Conservation (phyloP, 2,113 vertebrate species). For the Sinocyclocheilus grahami region DNA sequence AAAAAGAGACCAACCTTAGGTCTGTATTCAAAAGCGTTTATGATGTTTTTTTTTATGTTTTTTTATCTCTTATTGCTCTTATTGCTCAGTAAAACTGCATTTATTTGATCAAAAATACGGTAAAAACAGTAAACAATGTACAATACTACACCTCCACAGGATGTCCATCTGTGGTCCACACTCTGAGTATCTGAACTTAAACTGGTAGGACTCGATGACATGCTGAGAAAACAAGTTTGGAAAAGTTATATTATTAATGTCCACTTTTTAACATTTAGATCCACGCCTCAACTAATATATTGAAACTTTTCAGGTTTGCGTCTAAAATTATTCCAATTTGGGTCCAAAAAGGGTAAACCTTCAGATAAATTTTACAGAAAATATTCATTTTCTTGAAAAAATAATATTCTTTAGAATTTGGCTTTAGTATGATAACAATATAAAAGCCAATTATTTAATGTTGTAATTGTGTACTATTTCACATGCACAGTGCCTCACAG, state of each 20-base stretch:
- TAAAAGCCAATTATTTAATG: neutral
- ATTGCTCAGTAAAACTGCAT: neutral
- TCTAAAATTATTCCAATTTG: neutral
- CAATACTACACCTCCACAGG: constrained; percentile 64
- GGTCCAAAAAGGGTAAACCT: neutral
- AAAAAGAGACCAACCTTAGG: too few species aligned
- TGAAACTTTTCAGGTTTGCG: neutral
- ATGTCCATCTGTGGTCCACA: constrained; percentile 80
- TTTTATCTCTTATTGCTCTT: neutral
- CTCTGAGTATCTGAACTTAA: constrained; percentile 90
- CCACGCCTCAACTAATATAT: neutral
- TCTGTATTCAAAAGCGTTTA: too few species aligned
- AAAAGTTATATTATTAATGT: neutral
- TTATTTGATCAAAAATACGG: neutral
- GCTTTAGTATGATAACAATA: neutral
- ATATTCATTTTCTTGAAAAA: neutral
- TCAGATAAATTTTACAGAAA: neutral
- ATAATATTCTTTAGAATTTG: neutral
- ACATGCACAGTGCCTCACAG: neutral
- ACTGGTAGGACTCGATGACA: constrained; percentile 93
- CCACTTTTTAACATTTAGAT: neutral
- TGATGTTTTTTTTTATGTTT: neutral
- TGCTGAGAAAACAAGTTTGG: constrained; percentile 74
- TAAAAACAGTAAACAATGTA: neutral
- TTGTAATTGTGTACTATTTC: neutral